These are phyloP conservation scores for Phocoena phocoena DNA, from an alignment of 2,113 vertebrate genomes.

Conservation along the genomic window DNA sequence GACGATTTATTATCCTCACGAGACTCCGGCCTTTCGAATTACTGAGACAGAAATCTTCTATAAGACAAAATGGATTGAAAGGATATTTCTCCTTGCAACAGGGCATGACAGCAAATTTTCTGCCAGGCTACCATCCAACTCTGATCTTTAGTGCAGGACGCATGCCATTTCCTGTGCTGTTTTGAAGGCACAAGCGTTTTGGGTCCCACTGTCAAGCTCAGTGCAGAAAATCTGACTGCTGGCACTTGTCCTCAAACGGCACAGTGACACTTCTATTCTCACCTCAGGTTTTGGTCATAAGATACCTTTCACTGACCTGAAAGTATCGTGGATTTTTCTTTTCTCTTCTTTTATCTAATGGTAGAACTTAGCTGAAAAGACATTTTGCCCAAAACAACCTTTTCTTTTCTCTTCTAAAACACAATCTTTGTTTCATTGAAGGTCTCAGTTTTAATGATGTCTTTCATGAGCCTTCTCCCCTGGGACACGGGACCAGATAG, in stretches of 20 bases:
- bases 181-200: neutral
- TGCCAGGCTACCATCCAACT: slow-evolving; percentile 6
- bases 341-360: neutral
- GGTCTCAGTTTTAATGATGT: slow-evolving; percentile 45
- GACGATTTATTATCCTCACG: neutral
- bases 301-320: slow-evolving; percentile 45
- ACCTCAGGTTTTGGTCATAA: slow-evolving; percentile 33
- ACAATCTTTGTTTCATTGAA: slow-evolving; percentile 52
- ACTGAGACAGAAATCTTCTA: neutral
- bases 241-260: slow-evolving; percentile 60
- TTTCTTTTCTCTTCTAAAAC: slow-evolving; percentile 58
- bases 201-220: neutral
- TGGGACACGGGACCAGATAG: slow-evolving; percentile 39
- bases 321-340: neutral
- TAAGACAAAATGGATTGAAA: slow-evolving; percentile 28
- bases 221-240: neutral
- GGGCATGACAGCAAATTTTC: neutral
- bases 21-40: neutral
- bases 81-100: neutral
- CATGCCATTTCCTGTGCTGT: neutral
- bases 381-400: slow-evolving; percentile 60
- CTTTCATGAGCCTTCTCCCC: slow-evolving; percentile 53
- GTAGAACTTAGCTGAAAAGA: slow-evolving; percentile 60
- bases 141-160: neutral
- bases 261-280: neutral